Evolutionary conservation across 1,140 invertebrate species (phyloP).

Genomic region (Microplitis mediator): DNA sequence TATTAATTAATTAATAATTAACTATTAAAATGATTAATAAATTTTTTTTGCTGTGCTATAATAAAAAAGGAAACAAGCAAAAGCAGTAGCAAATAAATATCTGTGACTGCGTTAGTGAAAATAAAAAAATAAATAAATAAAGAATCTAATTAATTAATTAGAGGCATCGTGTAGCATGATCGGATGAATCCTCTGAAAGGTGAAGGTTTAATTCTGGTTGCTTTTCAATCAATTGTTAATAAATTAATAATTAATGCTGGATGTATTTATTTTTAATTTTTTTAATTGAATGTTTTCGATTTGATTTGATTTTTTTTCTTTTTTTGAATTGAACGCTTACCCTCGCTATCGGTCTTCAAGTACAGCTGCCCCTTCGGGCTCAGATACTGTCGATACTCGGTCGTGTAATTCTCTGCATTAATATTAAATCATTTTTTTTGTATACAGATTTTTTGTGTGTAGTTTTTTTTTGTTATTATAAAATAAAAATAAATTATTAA

Average conservation of each 20-base stretch:
- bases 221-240: no score
- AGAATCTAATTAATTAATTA: no score
- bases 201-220: no score
- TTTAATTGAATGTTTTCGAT: background rate
- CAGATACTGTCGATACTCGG: slow-evolving; percentile 69
- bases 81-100: slow-evolving; percentile 26
- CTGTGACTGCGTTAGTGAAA: no score
- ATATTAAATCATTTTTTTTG: slow-evolving; percentile 57
- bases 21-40: no score
- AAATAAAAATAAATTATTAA: background rate
- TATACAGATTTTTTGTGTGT: slow-evolving; percentile 40
- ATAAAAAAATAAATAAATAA: no score
- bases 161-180: no score
- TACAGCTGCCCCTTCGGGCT: slow-evolving; percentile 78
- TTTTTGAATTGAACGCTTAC: slow-evolving; percentile 68
- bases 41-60: background rate
- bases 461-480: slow-evolving; percentile 35
- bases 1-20: no score
- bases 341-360: slow-evolving; percentile 79
- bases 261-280: background rate
- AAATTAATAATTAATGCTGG: no score
- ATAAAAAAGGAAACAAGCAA: slow-evolving; percentile 20
- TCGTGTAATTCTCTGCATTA: slow-evolving; percentile 67
- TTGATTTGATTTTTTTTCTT: slow-evolving; percentile 12
- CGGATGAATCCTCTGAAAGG: no score